Percentiles rank a stretch among this genome's conserved stretches.
Evolutionary conservation across 2,888 invertebrate species (phyloP).

Genomic region (Dasypogon diadema): DNA sequence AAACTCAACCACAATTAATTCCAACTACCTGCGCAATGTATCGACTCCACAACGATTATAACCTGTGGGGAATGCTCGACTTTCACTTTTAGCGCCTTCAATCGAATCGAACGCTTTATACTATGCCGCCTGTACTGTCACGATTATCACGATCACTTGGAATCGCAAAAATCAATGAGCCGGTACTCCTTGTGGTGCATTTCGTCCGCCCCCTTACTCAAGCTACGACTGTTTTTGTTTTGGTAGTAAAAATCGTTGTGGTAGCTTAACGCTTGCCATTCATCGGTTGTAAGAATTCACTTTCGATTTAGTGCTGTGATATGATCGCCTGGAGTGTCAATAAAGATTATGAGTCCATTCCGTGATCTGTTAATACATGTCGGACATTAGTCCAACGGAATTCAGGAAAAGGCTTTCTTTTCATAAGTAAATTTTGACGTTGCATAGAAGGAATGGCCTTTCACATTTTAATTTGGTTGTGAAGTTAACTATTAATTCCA

Average conservation of each 20-base stretch:
- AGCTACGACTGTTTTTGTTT: background rate
- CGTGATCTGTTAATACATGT: too few relatives aligned
- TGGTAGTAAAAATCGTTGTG: too few relatives aligned
- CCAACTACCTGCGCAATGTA: background rate
- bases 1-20: background rate
- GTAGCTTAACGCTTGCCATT: too few relatives aligned
- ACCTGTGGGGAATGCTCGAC: background rate
- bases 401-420: too few relatives aligned
- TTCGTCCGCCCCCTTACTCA: background rate
- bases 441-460: too few relatives aligned
- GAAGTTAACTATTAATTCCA: too few relatives aligned
- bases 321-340: too few relatives aligned
- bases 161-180: background rate
- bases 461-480: too few relatives aligned
- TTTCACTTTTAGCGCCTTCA: conserved; percentile 15
- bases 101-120: background rate
- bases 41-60: background rate
- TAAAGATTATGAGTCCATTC: too few relatives aligned
- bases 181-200: background rate
- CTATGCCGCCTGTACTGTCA: background rate
- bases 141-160: conserved; percentile 2
- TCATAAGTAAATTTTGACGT: too few relatives aligned
- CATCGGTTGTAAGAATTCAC: background rate
- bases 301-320: background rate
- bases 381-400: too few relatives aligned